phyloP scores from a whole-genome alignment of 1,140 invertebrate species.

The Varroa destructor region DNA sequence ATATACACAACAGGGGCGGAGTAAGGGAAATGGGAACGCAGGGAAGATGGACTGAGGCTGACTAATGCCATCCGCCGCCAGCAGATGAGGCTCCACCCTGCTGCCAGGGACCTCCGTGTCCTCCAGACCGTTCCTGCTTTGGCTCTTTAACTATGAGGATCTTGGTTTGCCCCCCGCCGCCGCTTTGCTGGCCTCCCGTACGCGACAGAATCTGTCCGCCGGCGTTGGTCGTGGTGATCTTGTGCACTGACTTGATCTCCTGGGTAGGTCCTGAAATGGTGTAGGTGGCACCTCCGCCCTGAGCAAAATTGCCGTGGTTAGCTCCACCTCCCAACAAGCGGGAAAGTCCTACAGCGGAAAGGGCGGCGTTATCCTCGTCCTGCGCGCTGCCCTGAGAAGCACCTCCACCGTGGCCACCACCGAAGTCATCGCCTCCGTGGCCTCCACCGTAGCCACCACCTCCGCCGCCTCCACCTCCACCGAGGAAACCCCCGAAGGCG shows the following conservation, averaged over 20 bases:
- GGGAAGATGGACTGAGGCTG: no score
- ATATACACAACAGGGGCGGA: no score
- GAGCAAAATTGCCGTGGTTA: not conserved
- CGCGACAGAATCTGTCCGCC: constrained; percentile 22
- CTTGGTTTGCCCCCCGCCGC: constrained; percentile 1
- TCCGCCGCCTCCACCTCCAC: constrained; percentile 21
- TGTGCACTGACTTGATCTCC: constrained; percentile 26
- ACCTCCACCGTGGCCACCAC: not conserved
- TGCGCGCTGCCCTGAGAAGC: not conserved
- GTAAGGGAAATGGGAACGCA: no score
- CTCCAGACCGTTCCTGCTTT: not conserved
- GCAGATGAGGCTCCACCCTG: constrained; percentile 12
- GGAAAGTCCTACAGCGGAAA: constrained; percentile 24
- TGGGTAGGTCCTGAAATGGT: constrained; percentile 25
- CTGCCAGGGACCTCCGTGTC: constrained; percentile 19
- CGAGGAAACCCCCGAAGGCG: constrained; percentile 26
- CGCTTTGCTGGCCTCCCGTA: constrained; percentile 4
- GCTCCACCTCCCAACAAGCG: constrained; percentile 21
- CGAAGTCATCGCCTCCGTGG: not conserved
- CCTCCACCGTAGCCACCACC: not conserved
- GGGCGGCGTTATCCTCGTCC: constrained; percentile 22
- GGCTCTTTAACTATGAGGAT: constrained; percentile 25
- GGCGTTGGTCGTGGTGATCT: constrained; percentile 23
- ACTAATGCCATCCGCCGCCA: constrained; percentile 7
- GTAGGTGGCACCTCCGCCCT: constrained; percentile 27